Base-by-base conservation (phyloP, 1,140 invertebrate species). In the Acromyrmex heyeri region DNA sequence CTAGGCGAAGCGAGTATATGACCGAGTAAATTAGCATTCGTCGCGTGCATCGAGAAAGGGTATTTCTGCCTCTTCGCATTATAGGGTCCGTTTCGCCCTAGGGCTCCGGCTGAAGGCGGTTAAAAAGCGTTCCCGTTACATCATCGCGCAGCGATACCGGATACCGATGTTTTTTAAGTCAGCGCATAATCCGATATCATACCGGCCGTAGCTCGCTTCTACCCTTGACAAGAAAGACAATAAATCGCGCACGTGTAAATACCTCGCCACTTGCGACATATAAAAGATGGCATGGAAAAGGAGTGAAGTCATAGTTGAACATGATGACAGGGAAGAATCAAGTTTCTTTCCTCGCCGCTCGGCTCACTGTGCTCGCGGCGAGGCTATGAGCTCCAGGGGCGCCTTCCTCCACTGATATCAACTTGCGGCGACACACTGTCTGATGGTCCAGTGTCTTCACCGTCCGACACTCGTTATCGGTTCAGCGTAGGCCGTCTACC, bases 371-470 rank as follows among this genome's bases (percentile, higher is more conserved):
- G 18, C 64, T 64, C 62, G 55, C 67, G 38, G 27, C 55, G 57
- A 57, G 48, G 65, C 50, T 70, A 50, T 30, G 18, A 83, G n/a
- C 16, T n/a, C 14, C 81, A 64, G 55, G 70, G 21, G 16, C 67
- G 57, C 67, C 87, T 86, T 34, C 53, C 48, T 73, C 70, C 53
- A 64, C 75, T 87, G 87, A 89, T 90, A 91, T 34, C 86, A 24
- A 87, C 67, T 86, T 72, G 64, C n/a, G 92, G 92, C 92, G 92
- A 90, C 92, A 86, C 70, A 92, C 92, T 90, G 92, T 92, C 92
- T 93, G 87, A 34, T 91, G 91, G 86, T 88, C 86, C 91, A 86
- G 24, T 91, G 90, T 92, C 88, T 91, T 92, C 91, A 92, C 78
- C 61, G 64, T 86, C 62, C 57, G 18, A 61, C 57, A 61, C 62